Percentiles rank a stretch among this genome's conserved stretches.
Conservation (phyloP, 1,140 invertebrate genomes). For the fruit fly (Drosophila melanogaster) region DNA sequence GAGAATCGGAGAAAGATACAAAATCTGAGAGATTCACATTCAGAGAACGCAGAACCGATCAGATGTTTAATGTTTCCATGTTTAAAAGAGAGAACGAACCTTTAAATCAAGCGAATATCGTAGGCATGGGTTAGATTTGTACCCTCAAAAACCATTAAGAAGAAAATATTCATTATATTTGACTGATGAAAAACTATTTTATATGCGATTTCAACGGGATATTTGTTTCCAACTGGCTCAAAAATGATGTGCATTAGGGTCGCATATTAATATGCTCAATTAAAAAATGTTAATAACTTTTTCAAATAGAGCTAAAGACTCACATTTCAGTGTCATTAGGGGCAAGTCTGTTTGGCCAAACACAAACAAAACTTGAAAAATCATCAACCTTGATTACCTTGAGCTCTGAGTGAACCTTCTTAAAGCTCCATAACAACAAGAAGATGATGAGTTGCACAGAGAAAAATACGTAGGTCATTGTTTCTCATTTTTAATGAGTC, state of each 20-base stretch:
- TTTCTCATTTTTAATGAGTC: background rate
- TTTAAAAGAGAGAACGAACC: background rate
- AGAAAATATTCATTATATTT: too few species aligned
- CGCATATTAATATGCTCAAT: conserved; percentile 3
- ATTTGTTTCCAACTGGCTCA: background rate
- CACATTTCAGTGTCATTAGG: conserved; percentile 55
- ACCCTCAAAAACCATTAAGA: too few species aligned
- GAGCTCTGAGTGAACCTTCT: conserved; percentile 61
- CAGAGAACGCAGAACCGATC: conserved; percentile 19
- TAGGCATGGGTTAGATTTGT: conserved; percentile 11
- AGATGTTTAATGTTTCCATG: conserved; percentile 25
- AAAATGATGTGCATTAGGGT: background rate
- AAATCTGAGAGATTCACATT: conserved; percentile 14
- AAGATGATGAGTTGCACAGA: conserved; percentile 8
- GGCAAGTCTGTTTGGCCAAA: conserved; percentile 56
- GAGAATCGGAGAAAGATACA: conserved; percentile 12
- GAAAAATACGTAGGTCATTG: background rate
- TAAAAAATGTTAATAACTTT: conserved; percentile 5
- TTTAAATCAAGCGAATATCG: conserved; percentile 38
- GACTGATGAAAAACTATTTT: too few species aligned
- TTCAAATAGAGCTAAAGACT: background rate
- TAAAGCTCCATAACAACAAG: conserved; percentile 8
- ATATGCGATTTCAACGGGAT: too few species aligned
- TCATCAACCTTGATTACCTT: conserved; percentile 73
- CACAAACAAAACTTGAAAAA: conserved; percentile 46